Base-by-base conservation (phyloP, 1,140 invertebrate genomes). In the Ditylenchus dipsaci region DNA sequence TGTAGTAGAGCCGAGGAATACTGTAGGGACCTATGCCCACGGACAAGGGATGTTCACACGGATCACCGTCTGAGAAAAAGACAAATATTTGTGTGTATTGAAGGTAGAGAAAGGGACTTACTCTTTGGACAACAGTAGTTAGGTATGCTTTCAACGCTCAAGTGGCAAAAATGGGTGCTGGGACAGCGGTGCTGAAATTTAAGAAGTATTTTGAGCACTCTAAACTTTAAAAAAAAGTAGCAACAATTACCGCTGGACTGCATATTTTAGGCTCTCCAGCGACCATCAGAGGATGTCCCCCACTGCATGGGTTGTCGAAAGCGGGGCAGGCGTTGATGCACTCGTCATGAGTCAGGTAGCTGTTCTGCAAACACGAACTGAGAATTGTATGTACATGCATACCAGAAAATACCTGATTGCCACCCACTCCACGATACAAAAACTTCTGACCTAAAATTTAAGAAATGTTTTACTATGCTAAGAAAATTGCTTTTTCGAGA, bases 81-180 rank as follows among this genome's bases (percentile, higher is more conserved):
- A 66, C n/a, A n/a, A 9, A 21, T 21, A 65, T 62, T 11, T 26
- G n/a, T 17, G 13, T 65, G 43, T 13, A 1, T 30, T 69, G 3
- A 56, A 56, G 26, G 23, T 19, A 56, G 45, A 19, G 15, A 53
- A 53, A 21, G 3, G 23, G 49, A 17, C 49, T 53, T 60, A 67
- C 79, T 77, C 56, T 77, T 80, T 1, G 81, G 81, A 49, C 80
- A 82, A 60, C 80, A 82, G 47, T 78, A 67, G 59, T 76, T 78
- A 5, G 69, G 45, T 19, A 49, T 19, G 27, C 56, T 66, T 21
- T 60, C 62, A 27, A 27, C 30, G n/a, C 77, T 70, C 57, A 78
- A 68, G 49, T 81, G 79, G 61, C 79, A 81, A 65, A 72, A 81
- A 65, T 81, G 79, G 13, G 76, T 78, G 8, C 65, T 42, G 26